Conservation (phyloP, 2,888 invertebrate species). For the Caenorhabditis virilis region DNA sequence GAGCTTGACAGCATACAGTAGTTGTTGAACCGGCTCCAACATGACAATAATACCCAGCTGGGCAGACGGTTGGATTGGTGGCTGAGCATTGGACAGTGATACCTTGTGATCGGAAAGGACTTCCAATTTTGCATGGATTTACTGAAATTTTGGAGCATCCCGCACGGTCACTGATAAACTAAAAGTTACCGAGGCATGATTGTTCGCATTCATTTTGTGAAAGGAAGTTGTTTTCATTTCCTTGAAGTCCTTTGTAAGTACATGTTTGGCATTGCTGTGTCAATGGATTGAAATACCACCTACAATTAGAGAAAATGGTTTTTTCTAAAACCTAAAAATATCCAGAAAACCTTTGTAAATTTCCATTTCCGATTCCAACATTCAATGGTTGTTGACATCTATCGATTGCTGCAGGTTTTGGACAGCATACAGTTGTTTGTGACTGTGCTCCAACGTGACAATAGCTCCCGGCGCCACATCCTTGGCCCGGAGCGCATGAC, state of each 20-base stretch:
- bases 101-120: constrained; percentile 64
- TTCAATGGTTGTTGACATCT: constrained; percentile 66
- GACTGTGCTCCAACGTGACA: constrained; percentile 66
- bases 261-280: constrained; percentile 63
- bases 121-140: constrained; percentile 65
- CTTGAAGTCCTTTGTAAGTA: constrained; percentile 59
- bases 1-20: constrained; percentile 64
- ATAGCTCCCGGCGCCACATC: constrained; percentile 51
- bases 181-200: constrained; percentile 51
- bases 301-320: constrained; percentile 6
- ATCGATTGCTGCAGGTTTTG: constrained; percentile 65
- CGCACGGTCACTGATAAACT: too few species aligned
- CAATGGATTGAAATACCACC: constrained; percentile 66
- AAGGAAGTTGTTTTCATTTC: constrained; percentile 66
- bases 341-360: constrained; percentile 61
- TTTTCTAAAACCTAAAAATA: constrained; percentile 5
- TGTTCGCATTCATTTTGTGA: constrained; percentile 60
- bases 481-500: constrained; percentile 39
- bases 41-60: constrained; percentile 67
- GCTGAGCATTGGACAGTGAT: constrained; percentile 64
- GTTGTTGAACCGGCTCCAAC: constrained; percentile 61
- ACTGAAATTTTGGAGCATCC: too few species aligned
- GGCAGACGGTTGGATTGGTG: constrained; percentile 53
- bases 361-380: constrained; percentile 64
- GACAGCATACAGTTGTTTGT: constrained; percentile 67